Evolutionary conservation across 2,797 vertebrate genomes (phyloP), one percentile per base, ranked within the genome.

Genomic region (Syngnathus rostellatus): DNA sequence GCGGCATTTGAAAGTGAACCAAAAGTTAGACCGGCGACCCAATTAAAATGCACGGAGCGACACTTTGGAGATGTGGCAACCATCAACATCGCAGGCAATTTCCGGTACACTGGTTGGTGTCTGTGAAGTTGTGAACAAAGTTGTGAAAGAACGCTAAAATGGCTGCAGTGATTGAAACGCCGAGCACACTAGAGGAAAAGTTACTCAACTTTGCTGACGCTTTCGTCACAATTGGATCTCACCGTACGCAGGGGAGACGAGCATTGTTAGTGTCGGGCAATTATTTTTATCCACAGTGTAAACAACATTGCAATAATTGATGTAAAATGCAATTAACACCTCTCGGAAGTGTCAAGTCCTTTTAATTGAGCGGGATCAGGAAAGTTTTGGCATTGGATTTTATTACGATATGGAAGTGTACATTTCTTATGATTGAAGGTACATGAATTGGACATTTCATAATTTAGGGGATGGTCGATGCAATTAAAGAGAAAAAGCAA

Each of bases 401-500:
- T 19, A 50, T 50, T 50, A 2, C 2, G 19, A 8, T 50, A n/a
- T 50, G 48, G 2, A n/a, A 45, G 19, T 1, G 14, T 46, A 16
- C 45, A 17, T 46, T 5, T 16, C 45, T 2, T 16, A 14, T 46
- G 5, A 12, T 17, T 46, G 2, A 45, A 45, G 11, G 43, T 45
- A 45, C 9, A 11, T 45, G 43, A 2, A 45, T 11, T 45, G 3
- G 9, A 45, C 10, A 45, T 45, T 11, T 45, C 14, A 25, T 55
- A 31, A 9, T 2, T 55, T 55, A 25, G 1, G n/a, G 11, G 54
- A 57, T 57, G 62, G 64, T 65, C 74, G 65, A 43, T 58, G 67
- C 69, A 83, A 68, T 81, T 85, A 83, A 78, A 83, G 81, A 68
- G 76, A 16, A 46, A 14, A 46, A 66, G 51, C 79, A 65, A 65